phyloP scores from a whole-genome alignment of 2,888 invertebrate genomes.

The Mechanitis messenoides region DNA sequence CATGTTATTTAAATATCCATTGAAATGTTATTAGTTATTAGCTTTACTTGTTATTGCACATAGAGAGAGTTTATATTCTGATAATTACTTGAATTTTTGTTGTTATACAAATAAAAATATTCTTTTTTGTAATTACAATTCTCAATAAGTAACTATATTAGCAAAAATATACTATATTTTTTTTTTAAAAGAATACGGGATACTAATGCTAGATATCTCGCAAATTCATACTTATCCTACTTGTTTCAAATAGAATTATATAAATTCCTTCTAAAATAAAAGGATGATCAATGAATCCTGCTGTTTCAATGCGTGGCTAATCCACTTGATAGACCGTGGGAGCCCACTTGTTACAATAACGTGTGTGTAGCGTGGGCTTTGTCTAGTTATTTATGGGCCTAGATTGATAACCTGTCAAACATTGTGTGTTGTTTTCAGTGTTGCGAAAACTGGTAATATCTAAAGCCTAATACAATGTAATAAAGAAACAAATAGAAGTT shows the following conservation, averaged over 20 bases:
- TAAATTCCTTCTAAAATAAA: neutral
- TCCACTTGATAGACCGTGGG: constrained; percentile 29
- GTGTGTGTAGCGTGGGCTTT: constrained; percentile 21
- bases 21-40: constrained; percentile 8
- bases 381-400: constrained; percentile 24
- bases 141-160: too few species aligned
- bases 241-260: neutral
- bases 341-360: constrained; percentile 26
- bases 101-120: too few species aligned
- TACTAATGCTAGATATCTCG: too few species aligned
- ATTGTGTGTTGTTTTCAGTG: constrained; percentile 16
- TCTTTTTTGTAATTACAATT: too few species aligned
- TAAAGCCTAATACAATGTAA: too few species aligned
- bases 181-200: neutral
- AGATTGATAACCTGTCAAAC: constrained; percentile 22
- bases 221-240: too few species aligned
- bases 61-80: neutral
- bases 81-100: too few species aligned
- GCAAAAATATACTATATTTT: too few species aligned
- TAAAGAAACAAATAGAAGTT: too few species aligned
- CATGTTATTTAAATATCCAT: constrained; percentile 14
- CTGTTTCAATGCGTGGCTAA: constrained; percentile 30
- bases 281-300: constrained; percentile 5
- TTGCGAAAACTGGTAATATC: neutral
- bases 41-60: constrained; percentile 9